These are phyloP conservation scores for Rhinoraja longicauda DNA, from an alignment of 2,797 vertebrate species.

Conservation along the genomic window DNA sequence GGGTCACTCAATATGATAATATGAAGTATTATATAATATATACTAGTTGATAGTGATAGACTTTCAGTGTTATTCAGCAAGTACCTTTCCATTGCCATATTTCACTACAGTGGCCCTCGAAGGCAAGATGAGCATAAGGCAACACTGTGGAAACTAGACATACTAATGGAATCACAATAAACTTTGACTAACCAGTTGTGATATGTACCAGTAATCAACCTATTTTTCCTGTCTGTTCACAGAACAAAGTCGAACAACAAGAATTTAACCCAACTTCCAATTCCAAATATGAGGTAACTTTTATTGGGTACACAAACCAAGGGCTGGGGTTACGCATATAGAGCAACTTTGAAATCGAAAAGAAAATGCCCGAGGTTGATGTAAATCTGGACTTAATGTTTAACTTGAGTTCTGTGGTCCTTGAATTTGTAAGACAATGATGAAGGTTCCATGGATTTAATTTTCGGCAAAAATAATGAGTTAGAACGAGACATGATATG, in stretches of 20 bases:
- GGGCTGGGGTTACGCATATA: background rate
- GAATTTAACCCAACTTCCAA: background rate
- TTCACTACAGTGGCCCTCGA: background rate
- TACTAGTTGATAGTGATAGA: background rate
- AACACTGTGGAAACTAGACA: too few relatives aligned
- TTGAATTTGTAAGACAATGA: background rate
- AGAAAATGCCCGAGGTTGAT: background rate
- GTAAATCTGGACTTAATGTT: background rate
- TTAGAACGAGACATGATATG: background rate
- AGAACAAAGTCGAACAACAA: background rate
- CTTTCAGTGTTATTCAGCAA: background rate
- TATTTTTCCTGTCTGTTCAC: background rate
- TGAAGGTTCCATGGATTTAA: background rate
- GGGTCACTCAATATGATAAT: too few relatives aligned
- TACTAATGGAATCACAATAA: too few relatives aligned
- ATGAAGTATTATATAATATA: background rate
- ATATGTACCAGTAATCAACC: background rate
- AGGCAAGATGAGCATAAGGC: background rate
- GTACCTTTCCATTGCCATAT: background rate
- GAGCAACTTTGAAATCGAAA: background rate
- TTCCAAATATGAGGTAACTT: background rate
- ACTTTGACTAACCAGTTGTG: background rate
- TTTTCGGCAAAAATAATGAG: background rate
- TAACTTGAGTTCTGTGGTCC: background rate
- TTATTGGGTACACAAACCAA: background rate